A percentile compares a stretch with the other conserved stretches of the same genome.
Conservation (phyloP, 1,140 invertebrate genomes). For the Cydia pomonella region DNA sequence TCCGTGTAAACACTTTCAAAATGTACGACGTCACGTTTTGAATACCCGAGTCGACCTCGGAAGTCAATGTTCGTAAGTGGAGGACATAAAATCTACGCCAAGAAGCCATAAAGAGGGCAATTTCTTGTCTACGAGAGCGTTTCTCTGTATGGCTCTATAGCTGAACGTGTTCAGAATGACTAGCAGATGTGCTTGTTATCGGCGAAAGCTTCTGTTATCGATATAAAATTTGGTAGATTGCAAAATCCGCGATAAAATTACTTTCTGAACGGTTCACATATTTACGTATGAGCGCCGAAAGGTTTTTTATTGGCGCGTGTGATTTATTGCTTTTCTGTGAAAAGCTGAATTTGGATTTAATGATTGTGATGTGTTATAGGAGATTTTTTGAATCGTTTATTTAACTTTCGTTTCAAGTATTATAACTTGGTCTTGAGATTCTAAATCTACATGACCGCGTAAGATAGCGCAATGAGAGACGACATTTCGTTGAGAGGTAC, state of each 20-base stretch:
- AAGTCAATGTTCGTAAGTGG: conserved; percentile 62
- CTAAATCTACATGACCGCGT: no score
- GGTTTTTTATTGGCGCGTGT: neutral
- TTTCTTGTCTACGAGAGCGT: conserved; percentile 58
- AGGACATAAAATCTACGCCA: conserved; percentile 59
- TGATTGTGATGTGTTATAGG: neutral
- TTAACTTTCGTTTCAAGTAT: no score
- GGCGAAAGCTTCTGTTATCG: conserved; percentile 37
- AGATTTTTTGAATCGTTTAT: neutral
- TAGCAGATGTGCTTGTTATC: conserved; percentile 42
- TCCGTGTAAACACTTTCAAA: conserved; percentile 38
- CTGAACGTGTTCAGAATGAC: conserved; percentile 55
- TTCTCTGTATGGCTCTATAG: conserved; percentile 51
- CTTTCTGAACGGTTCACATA: neutral
- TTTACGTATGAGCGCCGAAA: conserved; percentile 5
- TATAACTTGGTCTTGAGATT: no score
- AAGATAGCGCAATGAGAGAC: no score
- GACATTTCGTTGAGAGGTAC: no score
- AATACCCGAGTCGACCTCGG: conserved; percentile 54
- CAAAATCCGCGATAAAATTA: conserved; percentile 37
- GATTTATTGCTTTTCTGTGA: conserved; percentile 16
- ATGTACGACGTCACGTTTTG: conserved; percentile 48
- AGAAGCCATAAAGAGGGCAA: conserved; percentile 58
- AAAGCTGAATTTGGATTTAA: conserved; percentile 9
- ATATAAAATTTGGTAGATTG: conserved; percentile 39